phyloP scores from a whole-genome alignment of 2,113 vertebrate genomes.

The Carassius carassius region DNA sequence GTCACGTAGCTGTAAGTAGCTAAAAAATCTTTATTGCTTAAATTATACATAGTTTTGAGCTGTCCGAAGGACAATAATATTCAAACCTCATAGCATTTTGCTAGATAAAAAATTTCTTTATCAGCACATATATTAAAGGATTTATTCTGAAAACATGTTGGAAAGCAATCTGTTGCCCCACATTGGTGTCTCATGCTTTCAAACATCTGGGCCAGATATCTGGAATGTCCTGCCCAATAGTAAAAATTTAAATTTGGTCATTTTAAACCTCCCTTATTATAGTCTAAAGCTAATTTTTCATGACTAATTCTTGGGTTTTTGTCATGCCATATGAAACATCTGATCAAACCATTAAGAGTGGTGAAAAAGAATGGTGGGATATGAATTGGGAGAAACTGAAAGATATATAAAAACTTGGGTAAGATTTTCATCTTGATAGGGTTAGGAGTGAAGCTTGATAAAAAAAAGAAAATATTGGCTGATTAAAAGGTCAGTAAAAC shows the following conservation, averaged over 20 bases:
- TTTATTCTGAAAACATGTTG: too few relatives aligned
- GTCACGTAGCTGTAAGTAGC: too few relatives aligned
- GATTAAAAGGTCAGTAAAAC: neutral
- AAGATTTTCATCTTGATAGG: too few relatives aligned
- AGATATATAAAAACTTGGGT: too few relatives aligned
- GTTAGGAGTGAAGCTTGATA: neutral
- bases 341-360: neutral
- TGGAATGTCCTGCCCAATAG: neutral
- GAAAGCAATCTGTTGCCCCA: neutral
- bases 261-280: neutral
- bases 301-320: neutral
- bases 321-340: neutral
- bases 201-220: neutral
- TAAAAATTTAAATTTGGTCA: neutral
- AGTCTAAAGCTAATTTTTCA: neutral
- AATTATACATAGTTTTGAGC: too few relatives aligned
- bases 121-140: too few relatives aligned
- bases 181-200: neutral
- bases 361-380: neutral
- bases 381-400: neutral
- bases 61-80: too few relatives aligned
- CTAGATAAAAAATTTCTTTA: too few relatives aligned
- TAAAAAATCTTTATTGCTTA: too few relatives aligned
- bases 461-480: neutral
- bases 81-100: too few relatives aligned